Percentiles rank a stretch among this genome's conserved stretches.
These are phyloP conservation scores for Tinamus major DNA, from an alignment of 2,797 vertebrate genomes.

Conservation along the genomic window DNA sequence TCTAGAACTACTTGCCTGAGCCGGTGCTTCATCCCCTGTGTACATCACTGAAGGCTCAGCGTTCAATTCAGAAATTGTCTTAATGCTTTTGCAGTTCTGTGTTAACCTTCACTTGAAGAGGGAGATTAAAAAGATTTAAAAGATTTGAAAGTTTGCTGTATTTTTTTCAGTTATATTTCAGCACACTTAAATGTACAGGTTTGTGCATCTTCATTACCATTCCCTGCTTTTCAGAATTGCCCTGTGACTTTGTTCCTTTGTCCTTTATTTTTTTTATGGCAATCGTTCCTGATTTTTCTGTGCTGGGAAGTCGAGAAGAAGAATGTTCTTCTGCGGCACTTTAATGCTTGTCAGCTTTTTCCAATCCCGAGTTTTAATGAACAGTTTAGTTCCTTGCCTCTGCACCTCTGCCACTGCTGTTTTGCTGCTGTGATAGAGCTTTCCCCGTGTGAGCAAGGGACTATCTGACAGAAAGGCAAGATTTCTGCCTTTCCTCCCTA, in stretches of 20 bases:
- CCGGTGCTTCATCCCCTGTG: not conserved
- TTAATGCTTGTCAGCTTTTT: conserved; percentile 56
- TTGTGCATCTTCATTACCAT: not conserved
- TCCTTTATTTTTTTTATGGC: conserved; percentile 19
- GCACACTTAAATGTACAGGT: not conserved
- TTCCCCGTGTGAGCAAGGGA: conserved; percentile 8
- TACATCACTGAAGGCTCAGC: not conserved
- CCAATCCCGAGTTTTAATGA: conserved; percentile 50
- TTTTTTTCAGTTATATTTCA: not conserved
- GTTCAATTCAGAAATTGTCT: not conserved
- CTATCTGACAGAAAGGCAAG: conserved; percentile 33
- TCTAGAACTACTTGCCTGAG: conserved; percentile 8
- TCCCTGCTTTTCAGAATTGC: not conserved
- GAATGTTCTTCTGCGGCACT: conserved; percentile 38
- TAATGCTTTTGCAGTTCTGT: not conserved
- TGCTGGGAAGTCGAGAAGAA: conserved; percentile 34
- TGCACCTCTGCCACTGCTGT: conserved; percentile 20
- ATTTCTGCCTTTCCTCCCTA: conserved; percentile 30
- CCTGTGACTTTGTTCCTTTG: conserved; percentile 32
- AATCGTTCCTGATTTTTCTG: not conserved
- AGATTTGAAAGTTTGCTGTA: not conserved
- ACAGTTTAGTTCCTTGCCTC: conserved; percentile 48
- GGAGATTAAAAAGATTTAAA: not conserved
- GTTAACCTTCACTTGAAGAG: not conserved
- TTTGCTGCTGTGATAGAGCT: conserved; percentile 52